Evolutionary conservation across 2,888 invertebrate species (phyloP).

Genomic region (Bruchidius siliquastri): DNA sequence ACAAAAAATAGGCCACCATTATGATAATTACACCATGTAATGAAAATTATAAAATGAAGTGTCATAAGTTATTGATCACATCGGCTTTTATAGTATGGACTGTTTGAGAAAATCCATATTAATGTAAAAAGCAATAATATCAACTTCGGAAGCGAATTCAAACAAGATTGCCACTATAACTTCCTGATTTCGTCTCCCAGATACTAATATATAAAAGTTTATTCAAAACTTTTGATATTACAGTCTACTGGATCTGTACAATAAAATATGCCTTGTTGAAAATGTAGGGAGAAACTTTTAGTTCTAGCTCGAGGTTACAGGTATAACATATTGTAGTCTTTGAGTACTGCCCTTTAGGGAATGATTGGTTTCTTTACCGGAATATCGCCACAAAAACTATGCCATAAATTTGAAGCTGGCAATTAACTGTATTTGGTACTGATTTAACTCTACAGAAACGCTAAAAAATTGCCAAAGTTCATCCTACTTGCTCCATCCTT

Average conservation of each 20-base stretch:
- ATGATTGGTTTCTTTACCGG: neutral
- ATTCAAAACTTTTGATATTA: neutral
- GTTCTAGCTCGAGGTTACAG: neutral
- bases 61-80: too few species aligned
- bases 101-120: neutral
- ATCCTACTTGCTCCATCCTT: too few species aligned
- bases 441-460: too few species aligned
- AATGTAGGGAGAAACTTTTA: conserved; percentile 13
- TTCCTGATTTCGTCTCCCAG: neutral
- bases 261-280: conserved; percentile 23
- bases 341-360: neutral
- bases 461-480: too few species aligned
- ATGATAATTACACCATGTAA: too few species aligned
- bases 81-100: too few species aligned
- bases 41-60: too few species aligned
- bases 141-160: neutral
- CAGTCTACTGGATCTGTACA: conserved; percentile 1
- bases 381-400: neutral
- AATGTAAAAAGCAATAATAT: neutral
- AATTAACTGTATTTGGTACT: too few species aligned
- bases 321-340: neutral
- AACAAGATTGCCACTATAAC: neutral
- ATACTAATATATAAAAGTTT: neutral
- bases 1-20: too few species aligned
- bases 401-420: neutral